Evolutionary conservation across 2,797 vertebrate species (phyloP), one percentile per base, ranked within the genome.

Genomic region (Lepus oiostolus): DNA sequence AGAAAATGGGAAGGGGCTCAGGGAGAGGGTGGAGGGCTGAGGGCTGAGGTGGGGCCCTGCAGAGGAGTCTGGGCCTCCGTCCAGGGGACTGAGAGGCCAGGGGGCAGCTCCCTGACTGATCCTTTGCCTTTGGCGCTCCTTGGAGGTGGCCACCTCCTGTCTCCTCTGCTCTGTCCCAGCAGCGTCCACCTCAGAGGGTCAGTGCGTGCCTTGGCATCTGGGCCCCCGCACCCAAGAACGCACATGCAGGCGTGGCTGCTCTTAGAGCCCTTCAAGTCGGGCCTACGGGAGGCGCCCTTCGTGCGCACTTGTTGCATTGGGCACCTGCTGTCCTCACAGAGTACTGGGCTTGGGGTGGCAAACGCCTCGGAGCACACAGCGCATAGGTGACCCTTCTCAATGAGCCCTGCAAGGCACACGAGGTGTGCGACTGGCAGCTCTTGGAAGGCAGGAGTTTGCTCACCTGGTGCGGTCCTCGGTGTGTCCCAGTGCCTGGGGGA

Each of bases 71-170:
- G 60, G 2, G 38, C 32, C 50, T 90, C n/a, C 17, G 63, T n/a
- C 35, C 0, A 4, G 24, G 81, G 35, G 87, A 82, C 28, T 62
- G n/a, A 91, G 63, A 62, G 24, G 32, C 71, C 58, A 82, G 13
- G 80, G 63, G 58, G 42, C 77, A 30, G 52, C 50, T 74, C 47
- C 9, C 7, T 67, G 58, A 32, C 3, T 16, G 3, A 17, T 79
- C 68, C 35, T 95, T 50, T 90, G 82, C n/a, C 50, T 84, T 88
- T 63, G 6, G 7, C 67, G 74, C 47, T 74, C 62, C 47, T 93
- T 82, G 54, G 47, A n/a, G 35, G 8, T 50, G 38, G 6, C 72
- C 81, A 28, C 77, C 58, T 90, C 47, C 91, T 77, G 65, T 77
- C 24, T 60, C 52, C 62, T 82, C n/a, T 68, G 52, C 70, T 68